Percentiles rank a stretch among this genome's conserved stretches.
Conservation (phyloP, 2,888 invertebrate species). For the Nomada flava region DNA sequence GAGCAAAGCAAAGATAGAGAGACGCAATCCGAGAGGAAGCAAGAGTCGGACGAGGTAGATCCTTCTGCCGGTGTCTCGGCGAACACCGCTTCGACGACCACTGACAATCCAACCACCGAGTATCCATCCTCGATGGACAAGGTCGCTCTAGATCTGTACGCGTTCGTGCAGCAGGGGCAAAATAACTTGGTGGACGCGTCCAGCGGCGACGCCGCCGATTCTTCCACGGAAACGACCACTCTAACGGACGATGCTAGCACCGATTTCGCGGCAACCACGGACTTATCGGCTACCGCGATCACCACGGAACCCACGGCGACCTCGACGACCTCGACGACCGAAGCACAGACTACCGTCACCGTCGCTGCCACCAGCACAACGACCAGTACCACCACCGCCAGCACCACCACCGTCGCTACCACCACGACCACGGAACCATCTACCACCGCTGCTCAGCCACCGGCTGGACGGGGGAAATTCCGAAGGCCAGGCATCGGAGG, state of each 20-base stretch:
- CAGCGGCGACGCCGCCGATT: slow-evolving; percentile 86
- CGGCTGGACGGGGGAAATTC: slow-evolving; percentile 78
- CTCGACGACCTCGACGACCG: slow-evolving; percentile 71
- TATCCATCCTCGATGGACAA: slow-evolving; percentile 90
- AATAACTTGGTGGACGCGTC: slow-evolving; percentile 83
- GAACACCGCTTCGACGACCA: slow-evolving; percentile 71
- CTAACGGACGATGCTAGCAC: slow-evolving; percentile 80
- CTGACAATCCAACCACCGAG: slow-evolving; percentile 87
- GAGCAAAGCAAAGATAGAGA: slow-evolving; percentile 49
- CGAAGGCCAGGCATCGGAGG: slow-evolving; percentile 69
- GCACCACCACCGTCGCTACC: slow-evolving; percentile 85
- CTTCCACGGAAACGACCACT: slow-evolving; percentile 84
- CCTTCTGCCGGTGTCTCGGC: slow-evolving; percentile 55
- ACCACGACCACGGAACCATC: slow-evolving; percentile 86
- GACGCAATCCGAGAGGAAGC: slow-evolving; percentile 48
- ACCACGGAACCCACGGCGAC: slow-evolving; percentile 85
- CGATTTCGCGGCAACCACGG: slow-evolving; percentile 85
- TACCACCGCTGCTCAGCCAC: slow-evolving; percentile 84
- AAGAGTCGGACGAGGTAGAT: slow-evolving; percentile 58
- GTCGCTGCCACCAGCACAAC: slow-evolving; percentile 84
- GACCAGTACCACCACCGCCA: slow-evolving; percentile 84
- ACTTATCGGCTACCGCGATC: slow-evolving; percentile 85
- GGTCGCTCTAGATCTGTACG: slow-evolving; percentile 93
- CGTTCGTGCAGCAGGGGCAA: slow-evolving; percentile 89
- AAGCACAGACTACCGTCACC: slow-evolving; percentile 85